Conservation (phyloP, 2,888 invertebrate species). For the Macaria notata region DNA sequence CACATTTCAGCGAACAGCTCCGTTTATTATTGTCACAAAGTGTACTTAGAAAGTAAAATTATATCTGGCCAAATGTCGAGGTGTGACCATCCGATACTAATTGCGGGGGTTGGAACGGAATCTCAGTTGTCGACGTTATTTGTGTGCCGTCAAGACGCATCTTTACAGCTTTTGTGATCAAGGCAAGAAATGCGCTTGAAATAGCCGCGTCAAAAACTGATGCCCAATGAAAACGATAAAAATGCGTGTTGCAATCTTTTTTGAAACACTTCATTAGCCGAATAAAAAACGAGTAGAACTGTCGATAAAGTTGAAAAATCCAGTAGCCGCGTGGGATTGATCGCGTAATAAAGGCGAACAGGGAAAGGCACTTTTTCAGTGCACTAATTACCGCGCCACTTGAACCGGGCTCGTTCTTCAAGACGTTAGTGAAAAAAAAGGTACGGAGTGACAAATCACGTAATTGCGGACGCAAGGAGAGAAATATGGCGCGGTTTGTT, state of each 20-base stretch:
- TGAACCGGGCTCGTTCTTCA: constrained; percentile 72
- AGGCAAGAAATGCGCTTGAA: constrained; percentile 60
- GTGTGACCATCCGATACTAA: constrained; percentile 81
- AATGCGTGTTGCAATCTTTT: not conserved
- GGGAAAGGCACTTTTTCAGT: constrained; percentile 71
- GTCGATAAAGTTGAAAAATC: constrained; percentile 34
- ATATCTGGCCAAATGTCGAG: constrained; percentile 74
- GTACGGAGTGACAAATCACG: constrained; percentile 78
- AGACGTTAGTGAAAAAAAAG: constrained; percentile 51
- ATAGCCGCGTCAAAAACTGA: constrained; percentile 45
- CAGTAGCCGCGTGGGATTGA: constrained; percentile 54
- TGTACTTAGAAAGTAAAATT: constrained; percentile 80
- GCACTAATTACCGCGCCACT: constrained; percentile 69
- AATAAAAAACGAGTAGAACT: constrained; percentile 33
- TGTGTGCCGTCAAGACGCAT: constrained; percentile 66
- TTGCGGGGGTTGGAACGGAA: constrained; percentile 66
- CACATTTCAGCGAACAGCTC: constrained; percentile 39
- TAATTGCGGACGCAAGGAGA: constrained; percentile 77
- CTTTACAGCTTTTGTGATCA: constrained; percentile 60
- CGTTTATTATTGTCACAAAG: constrained; percentile 72
- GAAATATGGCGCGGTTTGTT: constrained; percentile 77
- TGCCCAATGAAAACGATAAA: constrained; percentile 26
- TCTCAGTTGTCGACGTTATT: constrained; percentile 59
- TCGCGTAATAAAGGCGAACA: constrained; percentile 58
- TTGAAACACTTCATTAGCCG: constrained; percentile 17